Conservation (phyloP, 1,140 invertebrate genomes). For the Drosophila elegans region DNA sequence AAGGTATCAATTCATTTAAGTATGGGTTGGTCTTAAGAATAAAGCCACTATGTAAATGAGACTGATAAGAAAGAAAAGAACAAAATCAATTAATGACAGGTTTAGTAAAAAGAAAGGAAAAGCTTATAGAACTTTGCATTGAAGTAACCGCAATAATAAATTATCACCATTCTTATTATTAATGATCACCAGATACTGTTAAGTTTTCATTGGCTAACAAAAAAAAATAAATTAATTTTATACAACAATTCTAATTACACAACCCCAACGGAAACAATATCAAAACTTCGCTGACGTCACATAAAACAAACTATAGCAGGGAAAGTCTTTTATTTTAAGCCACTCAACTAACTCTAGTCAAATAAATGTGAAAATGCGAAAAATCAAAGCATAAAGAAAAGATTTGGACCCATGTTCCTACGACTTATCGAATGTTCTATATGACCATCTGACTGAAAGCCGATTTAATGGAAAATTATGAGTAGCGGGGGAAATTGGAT, state of each 20-base stretch:
- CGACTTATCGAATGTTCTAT: slow-evolving; percentile 3
- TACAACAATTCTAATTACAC: not conserved
- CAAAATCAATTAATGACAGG: slow-evolving; percentile 2
- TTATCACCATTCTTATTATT: not conserved
- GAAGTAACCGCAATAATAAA: slow-evolving; percentile 3
- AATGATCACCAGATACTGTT: too few relatives aligned
- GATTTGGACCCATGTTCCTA: not conserved
- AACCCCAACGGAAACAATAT: not conserved
- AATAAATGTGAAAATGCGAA: slow-evolving; percentile 28
- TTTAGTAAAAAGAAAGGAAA: not conserved
- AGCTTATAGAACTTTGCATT: not conserved
- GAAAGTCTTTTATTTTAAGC: slow-evolving; percentile 55
- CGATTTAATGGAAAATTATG: slow-evolving; percentile 16
- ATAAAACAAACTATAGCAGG: slow-evolving; percentile 21
- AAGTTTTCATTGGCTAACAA: too few relatives aligned
- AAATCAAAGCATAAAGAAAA: slow-evolving; percentile 23
- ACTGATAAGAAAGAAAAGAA: slow-evolving; percentile 5
- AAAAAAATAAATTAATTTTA: too few relatives aligned
- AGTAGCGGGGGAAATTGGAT: slow-evolving; percentile 19
- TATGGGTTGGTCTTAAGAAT: not conserved
- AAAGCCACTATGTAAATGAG: slow-evolving; percentile 24
- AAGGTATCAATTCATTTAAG: not conserved
- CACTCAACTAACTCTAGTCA: slow-evolving; percentile 24
- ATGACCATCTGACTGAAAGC: not conserved
- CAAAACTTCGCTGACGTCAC: slow-evolving; percentile 20